Percentiles rank a stretch among this genome's conserved stretches.
phyloP scores from a whole-genome alignment of 2,113 vertebrate species.

The Semicossyphus pulcher region DNA sequence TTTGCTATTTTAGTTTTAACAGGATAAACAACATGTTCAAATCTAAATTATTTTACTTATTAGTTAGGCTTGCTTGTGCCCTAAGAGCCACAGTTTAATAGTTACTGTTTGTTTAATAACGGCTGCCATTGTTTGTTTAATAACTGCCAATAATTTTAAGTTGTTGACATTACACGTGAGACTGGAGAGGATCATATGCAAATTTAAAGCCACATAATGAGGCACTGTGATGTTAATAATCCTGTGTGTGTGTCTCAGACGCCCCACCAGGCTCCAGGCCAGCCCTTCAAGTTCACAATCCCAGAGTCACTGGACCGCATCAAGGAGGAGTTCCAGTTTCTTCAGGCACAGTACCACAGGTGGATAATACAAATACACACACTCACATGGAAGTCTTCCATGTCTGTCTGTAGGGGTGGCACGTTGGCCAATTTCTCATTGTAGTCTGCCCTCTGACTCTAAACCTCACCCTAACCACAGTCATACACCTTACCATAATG shows the following conservation, averaged over 20 bases:
- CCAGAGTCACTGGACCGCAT: slow-evolving; percentile 96
- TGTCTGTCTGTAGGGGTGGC: slow-evolving; percentile 6
- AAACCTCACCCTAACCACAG: slow-evolving; percentile 67
- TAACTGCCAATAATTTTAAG: slow-evolving; percentile 41
- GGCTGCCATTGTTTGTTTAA: slow-evolving; percentile 6
- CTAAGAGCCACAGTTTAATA: background rate
- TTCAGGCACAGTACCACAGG: slow-evolving; percentile 98
- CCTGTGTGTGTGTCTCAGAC: slow-evolving; percentile 80
- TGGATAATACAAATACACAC: slow-evolving; percentile 77
- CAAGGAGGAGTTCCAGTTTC: slow-evolving; percentile 98
- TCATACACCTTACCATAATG: slow-evolving; percentile 53
- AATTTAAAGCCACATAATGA: slow-evolving; percentile 35
- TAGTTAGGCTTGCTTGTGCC: slow-evolving; percentile 39
- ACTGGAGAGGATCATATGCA: slow-evolving; percentile 24
- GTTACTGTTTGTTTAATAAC: slow-evolving; percentile 18
- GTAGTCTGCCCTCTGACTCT: slow-evolving; percentile 41
- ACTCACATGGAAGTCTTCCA: slow-evolving; percentile 12
- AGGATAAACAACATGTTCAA: background rate
- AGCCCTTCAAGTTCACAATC: slow-evolving; percentile 98
- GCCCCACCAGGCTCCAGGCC: slow-evolving; percentile 92
- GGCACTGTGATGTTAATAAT: slow-evolving; percentile 50
- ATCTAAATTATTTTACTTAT: slow-evolving; percentile 15
- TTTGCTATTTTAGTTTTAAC: slow-evolving; percentile 17
- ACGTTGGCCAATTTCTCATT: slow-evolving; percentile 21
- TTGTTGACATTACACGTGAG: slow-evolving; percentile 53